These are phyloP conservation scores for Scleropages formosus DNA, from an alignment of 2,797 vertebrate species.

Conservation along the genomic window DNA sequence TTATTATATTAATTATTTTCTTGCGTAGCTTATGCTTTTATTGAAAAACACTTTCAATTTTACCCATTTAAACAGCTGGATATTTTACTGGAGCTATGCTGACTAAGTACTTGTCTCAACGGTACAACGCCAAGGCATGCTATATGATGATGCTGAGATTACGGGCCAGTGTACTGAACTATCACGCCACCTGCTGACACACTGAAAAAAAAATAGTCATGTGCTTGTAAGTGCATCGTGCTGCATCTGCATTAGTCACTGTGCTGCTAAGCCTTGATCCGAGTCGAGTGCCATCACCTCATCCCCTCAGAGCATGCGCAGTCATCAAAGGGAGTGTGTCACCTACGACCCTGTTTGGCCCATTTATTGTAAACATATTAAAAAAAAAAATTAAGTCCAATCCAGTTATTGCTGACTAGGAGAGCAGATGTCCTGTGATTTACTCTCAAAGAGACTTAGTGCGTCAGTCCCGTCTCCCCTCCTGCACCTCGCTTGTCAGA, in stretches of 20 bases:
- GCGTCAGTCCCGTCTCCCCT: conserved; percentile 42
- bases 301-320: neutral
- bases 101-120: no score
- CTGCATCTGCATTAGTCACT: neutral
- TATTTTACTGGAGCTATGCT: no score
- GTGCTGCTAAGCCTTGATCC: neutral
- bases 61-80: no score
- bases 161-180: no score
- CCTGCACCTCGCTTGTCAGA: conserved; percentile 54
- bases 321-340: neutral
- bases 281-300: neutral
- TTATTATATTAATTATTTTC: no score
- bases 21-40: no score
- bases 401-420: conserved; percentile 6
- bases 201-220: neutral
- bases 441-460: conserved; percentile 56
- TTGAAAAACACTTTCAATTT: no score
- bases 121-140: no score
- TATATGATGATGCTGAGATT: no score
- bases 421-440: conserved; percentile 56
- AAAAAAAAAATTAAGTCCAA: neutral
- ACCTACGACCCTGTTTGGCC: neutral
- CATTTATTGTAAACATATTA: neutral
- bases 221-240: neutral
- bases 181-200: no score